These are phyloP conservation scores for Papilio glaucus DNA, from an alignment of 1,140 invertebrate genomes.

Conservation along the genomic window DNA sequence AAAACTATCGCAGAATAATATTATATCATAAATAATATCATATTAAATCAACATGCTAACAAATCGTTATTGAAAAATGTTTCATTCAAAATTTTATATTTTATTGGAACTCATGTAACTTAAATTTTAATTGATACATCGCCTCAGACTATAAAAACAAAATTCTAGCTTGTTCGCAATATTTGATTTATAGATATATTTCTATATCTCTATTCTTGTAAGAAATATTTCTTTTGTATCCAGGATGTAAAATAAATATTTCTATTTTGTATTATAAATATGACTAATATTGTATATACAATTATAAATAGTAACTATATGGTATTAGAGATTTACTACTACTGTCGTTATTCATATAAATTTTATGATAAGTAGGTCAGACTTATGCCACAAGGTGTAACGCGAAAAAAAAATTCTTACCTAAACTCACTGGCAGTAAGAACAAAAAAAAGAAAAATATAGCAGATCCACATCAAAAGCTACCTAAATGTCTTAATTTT, in stretches of 20 bases:
- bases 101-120: background rate
- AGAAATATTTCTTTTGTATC: background rate
- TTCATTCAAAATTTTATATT: too few species aligned
- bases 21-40: too few species aligned
- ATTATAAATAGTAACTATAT: background rate
- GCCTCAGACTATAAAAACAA: background rate
- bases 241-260: background rate
- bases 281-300: background rate
- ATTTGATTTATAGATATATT: too few species aligned
- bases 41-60: too few species aligned
- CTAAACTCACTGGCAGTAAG: conserved; percentile 4
- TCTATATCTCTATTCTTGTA: too few species aligned
- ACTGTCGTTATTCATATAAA: background rate
- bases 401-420: background rate
- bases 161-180: background rate
- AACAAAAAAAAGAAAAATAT: background rate
- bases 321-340: too few species aligned
- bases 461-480: conserved; percentile 9
- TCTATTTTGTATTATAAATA: background rate
- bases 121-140: background rate
- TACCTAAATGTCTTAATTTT: background rate
- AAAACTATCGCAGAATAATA: too few species aligned
- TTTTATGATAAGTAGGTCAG: background rate
- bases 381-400: background rate
- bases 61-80: too few species aligned